Conservation (phyloP, 2,888 invertebrate species). For the Drosophila nr. medialis region DNA sequence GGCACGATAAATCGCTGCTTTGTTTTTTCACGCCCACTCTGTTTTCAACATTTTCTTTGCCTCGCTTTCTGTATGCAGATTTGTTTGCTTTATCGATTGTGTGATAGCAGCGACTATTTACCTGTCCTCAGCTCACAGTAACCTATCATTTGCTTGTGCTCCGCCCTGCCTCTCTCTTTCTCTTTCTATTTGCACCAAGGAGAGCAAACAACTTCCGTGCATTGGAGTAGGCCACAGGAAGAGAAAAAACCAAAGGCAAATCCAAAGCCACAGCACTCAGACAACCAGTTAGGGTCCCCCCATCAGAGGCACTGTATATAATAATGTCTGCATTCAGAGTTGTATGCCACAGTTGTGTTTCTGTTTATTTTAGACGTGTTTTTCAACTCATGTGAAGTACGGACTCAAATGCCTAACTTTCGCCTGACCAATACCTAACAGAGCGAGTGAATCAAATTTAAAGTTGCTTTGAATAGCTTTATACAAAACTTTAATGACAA, state of each 20-base stretch:
- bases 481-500: too few relatives aligned
- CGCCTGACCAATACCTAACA: too few relatives aligned
- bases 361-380: conserved; percentile 8
- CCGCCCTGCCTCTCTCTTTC: background rate
- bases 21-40: conserved; percentile 8
- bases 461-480: background rate
- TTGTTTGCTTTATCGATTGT: conserved; percentile 74
- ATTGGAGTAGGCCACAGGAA: conserved; percentile 24
- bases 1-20: conserved; percentile 41
- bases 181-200: conserved; percentile 38
- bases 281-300: conserved; percentile 14
- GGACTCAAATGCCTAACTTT: conserved; percentile 16
- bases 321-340: conserved; percentile 25
- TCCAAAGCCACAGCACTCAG: conserved; percentile 52
- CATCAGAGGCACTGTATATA: background rate
- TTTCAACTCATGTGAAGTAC: conserved; percentile 17
- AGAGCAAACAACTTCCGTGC: conserved; percentile 59
- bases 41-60: background rate
- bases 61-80: conserved; percentile 23
- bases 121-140: conserved; percentile 28
- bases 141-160: conserved; percentile 22
- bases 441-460: too few relatives aligned
- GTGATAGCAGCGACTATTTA: conserved; percentile 35
- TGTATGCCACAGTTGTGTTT: conserved; percentile 13
- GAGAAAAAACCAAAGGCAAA: conserved; percentile 32